Evolutionary conservation across 2,888 invertebrate genomes (phyloP), one percentile per base, ranked within the genome.

Genomic region (Crematogaster levior): DNA sequence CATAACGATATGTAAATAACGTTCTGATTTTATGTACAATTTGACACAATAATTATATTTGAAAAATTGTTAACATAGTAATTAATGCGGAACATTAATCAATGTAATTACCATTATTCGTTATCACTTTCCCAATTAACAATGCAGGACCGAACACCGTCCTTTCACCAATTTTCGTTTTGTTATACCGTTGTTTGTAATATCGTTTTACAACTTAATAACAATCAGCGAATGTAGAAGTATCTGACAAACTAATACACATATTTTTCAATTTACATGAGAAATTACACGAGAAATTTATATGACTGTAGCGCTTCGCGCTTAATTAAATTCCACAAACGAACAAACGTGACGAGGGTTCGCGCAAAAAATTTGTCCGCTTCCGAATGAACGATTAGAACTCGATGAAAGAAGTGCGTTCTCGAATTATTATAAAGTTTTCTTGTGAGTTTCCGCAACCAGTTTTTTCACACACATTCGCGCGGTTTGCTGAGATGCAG

Each of bases 281-380:
- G n/a, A n/a, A n/a, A n/a, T 66, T 43, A 56, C 30, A 30, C 18
- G 43, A 18, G 30, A 56, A 77, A 66, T 66, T 66, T 65, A 30
- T 21, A 24, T 2, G 30, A 75, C 51, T 53, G n/a, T n/a, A 24
- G 30, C 43, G 56, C 82, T 84, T 74, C 82, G 68, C 81, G 82
- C 58, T 87, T 88, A 88, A 88, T 88, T 88, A 87, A 88, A 88
- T 86, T 84, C 81, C 51, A 46, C 48, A 30, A 56, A 21, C 34
- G 40, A 5, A 46, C 34, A 30, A 61, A 40, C 58, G 58, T 53
- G 34, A 68, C 24, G 46, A 34, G 70, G n/a, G 37, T 34, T 27
- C 30, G 21, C 5, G 48, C 56, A 72, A 80, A 80, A 73, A 80
- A 72, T 56, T 24, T n/a, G 24, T 58, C 24, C 24, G 24, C 46